These are phyloP conservation scores for Nomada goodeniana DNA, from an alignment of 2,888 invertebrate species.

Conservation along the genomic window DNA sequence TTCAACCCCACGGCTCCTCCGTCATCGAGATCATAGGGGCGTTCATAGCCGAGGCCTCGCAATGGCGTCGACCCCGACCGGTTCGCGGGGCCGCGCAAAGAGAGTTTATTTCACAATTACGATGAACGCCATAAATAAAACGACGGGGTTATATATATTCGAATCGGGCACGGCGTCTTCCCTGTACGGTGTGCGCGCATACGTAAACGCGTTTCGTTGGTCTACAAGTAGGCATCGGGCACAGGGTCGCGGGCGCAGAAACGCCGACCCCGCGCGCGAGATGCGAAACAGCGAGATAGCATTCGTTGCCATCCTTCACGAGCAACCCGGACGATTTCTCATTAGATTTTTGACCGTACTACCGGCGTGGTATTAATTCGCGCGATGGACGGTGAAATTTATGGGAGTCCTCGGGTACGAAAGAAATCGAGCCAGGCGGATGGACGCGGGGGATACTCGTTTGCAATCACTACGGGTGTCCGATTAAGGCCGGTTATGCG, in stretches of 20 bases:
- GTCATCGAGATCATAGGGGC: conserved; percentile 44
- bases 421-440: conserved; percentile 63
- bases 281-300: conserved; percentile 60
- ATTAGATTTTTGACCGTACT: conserved; percentile 71
- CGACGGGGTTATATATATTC: conserved; percentile 47
- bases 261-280: conserved; percentile 12
- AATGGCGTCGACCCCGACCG: conserved; percentile 59
- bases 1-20: conserved; percentile 30
- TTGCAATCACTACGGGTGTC: conserved; percentile 68
- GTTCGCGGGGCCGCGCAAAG: conserved; percentile 52
- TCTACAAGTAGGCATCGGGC: conserved; percentile 14
- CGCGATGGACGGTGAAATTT: conserved; percentile 63
- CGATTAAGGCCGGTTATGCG: conserved; percentile 60
- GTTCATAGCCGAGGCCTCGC: conserved; percentile 39
- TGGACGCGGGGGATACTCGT: conserved; percentile 60
- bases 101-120: conserved; percentile 72
- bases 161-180: conserved; percentile 15
- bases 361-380: conserved; percentile 66
- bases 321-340: conserved; percentile 69
- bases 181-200: neutral
- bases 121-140: conserved; percentile 71
- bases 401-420: conserved; percentile 59
- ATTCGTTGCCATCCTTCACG: conserved; percentile 64
- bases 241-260: neutral
- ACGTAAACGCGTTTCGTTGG: conserved; percentile 3